Conservation (phyloP, 1,140 invertebrate genomes). For the Drosophila bocqueti region DNA sequence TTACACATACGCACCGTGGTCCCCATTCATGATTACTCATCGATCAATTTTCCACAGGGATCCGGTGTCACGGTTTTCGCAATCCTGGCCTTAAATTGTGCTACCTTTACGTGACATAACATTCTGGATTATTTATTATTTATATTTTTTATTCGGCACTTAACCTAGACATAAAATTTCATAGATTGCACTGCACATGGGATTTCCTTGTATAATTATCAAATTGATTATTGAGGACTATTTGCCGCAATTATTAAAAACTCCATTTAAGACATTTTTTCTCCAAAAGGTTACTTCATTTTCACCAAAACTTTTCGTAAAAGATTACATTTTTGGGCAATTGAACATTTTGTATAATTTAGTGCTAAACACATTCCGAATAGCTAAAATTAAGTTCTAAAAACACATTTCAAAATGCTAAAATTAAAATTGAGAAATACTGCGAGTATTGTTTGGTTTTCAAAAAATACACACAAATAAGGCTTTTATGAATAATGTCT, state of each 20-base stretch:
- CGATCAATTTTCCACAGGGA: not conserved
- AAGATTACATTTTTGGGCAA: not conserved
- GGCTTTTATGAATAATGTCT: not conserved
- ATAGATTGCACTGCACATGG: not conserved
- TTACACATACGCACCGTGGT: constrained; percentile 46
- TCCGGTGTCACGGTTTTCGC: not conserved
- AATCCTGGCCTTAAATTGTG: not conserved
- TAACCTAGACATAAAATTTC: not conserved
- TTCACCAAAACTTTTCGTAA: not conserved
- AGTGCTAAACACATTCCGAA: not conserved
- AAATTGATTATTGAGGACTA: too few species aligned
- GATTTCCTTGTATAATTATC: too few species aligned
- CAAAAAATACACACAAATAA: not conserved
- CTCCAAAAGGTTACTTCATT: not conserved
- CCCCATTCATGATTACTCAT: constrained; percentile 22
- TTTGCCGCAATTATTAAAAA: too few species aligned
- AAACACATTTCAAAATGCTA: not conserved
- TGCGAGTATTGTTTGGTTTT: not conserved
- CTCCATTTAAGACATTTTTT: not conserved
- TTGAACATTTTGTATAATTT: not conserved
- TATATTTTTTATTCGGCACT: not conserved
- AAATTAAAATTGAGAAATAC: not conserved
- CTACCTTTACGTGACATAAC: not conserved
- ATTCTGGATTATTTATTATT: not conserved
- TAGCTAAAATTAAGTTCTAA: not conserved